Base-by-base conservation (phyloP, 2,888 invertebrate species). In the Tetranychus piercei region DNA sequence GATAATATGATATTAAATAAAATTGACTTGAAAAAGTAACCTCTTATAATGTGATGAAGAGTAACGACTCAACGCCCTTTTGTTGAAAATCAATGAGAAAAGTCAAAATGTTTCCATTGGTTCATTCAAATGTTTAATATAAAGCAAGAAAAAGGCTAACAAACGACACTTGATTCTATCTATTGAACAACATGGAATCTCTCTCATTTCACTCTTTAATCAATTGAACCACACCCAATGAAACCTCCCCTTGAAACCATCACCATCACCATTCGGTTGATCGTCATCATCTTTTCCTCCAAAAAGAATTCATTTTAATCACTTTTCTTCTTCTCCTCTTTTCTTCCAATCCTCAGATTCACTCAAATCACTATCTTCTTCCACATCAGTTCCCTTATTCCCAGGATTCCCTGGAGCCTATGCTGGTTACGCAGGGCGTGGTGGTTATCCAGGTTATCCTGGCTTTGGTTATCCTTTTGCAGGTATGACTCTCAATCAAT, bases 401-500 rank as follows among this genome's bases (percentile, higher is more conserved):
- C 75, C 78, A 76, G 79, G 79, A 73, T 79, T 79, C 76, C 78
- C 79, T 71, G 78, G 79, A 23, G 78, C 79, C 70, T 76, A 76
- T 65, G 75, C 75, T 9, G 77, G 78, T 71, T 79, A 79, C 71
- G 75, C 76, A 11, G 79, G 79, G 64, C 78, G 79, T 69, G 79
- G 79, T 73, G 78, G 78, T 76, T 79, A 79, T 73, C 79, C 79
- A 55, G 79, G 79, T 74, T 79, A 79, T 74, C 79, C 79, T 15
- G 78, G 79, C 73, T 78, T 79, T 73, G 78, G 78, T 77, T 79
- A 79, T 76, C 79, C 79, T 67, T 79, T 79, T 75, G 78, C 73
- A 55, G 65, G 73, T 64, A 73, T 55, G 73, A 73, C 23, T 45
- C 22, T 75, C 67, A 75, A 72, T 75, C 75, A 75, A 23, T 44